These are phyloP conservation scores for Pelagia noctiluca DNA, from an alignment of 30 jellyfish, hydroid and myxozoan genomes.

Conservation along the genomic window DNA sequence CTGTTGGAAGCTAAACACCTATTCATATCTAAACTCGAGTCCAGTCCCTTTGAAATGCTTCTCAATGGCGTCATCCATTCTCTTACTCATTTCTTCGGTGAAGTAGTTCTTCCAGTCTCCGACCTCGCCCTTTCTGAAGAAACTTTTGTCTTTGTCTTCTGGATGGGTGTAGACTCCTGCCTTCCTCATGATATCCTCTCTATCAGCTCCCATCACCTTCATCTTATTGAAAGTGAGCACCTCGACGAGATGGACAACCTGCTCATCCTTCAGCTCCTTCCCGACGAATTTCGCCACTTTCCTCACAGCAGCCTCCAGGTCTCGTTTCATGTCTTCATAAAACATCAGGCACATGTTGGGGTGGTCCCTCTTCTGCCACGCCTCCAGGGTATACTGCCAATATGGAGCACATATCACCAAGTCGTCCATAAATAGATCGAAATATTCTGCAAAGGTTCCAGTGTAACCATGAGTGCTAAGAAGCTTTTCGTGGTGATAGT, in stretches of 20 bases:
- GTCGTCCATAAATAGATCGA: slow-evolving; percentile 31
- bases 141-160: background rate
- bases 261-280: background rate
- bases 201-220: slow-evolving; percentile 4
- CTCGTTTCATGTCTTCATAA: slow-evolving; percentile 49
- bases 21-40: slow-evolving; percentile 10
- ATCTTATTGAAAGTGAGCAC: slow-evolving; percentile 25
- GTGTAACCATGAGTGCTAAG: background rate
- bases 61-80: background rate
- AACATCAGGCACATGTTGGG: slow-evolving; percentile 40
- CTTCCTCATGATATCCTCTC: background rate
- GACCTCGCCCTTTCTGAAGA: slow-evolving; percentile 2
- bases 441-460: slow-evolving; percentile 22
- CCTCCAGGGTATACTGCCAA: slow-evolving; percentile 10
- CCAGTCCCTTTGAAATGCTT: slow-evolving; percentile 21
- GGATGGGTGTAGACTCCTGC: background rate
- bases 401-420: slow-evolving; percentile 15
- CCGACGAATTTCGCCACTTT: slow-evolving; percentile 43
- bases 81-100: slow-evolving; percentile 5
- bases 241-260: slow-evolving; percentile 20
- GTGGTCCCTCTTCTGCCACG: slow-evolving; percentile 33
- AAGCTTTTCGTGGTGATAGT: slow-evolving; percentile 18
- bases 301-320: slow-evolving; percentile 6
- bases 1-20: too few relatives aligned
- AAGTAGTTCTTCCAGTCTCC: too few relatives aligned